Conservation (phyloP, 2,113 vertebrate genomes). For the Neogobius melanostomus region DNA sequence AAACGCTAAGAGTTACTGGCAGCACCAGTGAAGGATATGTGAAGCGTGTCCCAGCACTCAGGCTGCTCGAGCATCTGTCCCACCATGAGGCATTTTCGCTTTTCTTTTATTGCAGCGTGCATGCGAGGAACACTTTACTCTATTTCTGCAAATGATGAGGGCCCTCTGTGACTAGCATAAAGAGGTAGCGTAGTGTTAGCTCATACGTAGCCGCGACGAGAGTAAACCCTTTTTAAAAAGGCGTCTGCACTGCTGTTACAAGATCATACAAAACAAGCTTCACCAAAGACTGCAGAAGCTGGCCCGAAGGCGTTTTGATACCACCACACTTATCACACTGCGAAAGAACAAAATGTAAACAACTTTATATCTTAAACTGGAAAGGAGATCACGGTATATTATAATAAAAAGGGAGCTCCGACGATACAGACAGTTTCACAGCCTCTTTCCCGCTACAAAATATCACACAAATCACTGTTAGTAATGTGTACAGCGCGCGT, state of each 20-base stretch:
- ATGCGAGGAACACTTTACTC: neutral
- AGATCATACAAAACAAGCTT: slow-evolving; percentile 10
- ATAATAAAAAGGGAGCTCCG: neutral
- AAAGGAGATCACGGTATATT: neutral
- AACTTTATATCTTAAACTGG: slow-evolving; percentile 9
- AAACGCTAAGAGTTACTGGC: slow-evolving; percentile 28
- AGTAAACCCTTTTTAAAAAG: neutral
- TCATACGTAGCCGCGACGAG: slow-evolving; percentile 10
- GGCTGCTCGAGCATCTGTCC: slow-evolving; percentile 19
- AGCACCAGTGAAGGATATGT: slow-evolving; percentile 29
- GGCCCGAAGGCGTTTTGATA: slow-evolving; percentile 9
- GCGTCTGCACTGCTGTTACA: neutral
- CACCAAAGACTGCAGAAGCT: slow-evolving; percentile 14
- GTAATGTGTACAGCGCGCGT: slow-evolving; percentile 10
- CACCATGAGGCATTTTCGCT: slow-evolving; percentile 2
- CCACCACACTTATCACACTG: neutral
- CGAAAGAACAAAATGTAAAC: neutral
- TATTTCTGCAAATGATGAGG: slow-evolving; percentile 5
- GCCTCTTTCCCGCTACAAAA: slow-evolving; percentile 3
- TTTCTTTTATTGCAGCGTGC: slow-evolving; percentile 10
- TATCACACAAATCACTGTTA: slow-evolving; percentile 6
- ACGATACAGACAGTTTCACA: neutral
- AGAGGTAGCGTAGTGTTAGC: slow-evolving; percentile 2
- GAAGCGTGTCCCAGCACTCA: slow-evolving; percentile 24
- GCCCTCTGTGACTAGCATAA: neutral